phyloP scores from a whole-genome alignment of 2,888 invertebrate species.

The Ophion ellenae region DNA sequence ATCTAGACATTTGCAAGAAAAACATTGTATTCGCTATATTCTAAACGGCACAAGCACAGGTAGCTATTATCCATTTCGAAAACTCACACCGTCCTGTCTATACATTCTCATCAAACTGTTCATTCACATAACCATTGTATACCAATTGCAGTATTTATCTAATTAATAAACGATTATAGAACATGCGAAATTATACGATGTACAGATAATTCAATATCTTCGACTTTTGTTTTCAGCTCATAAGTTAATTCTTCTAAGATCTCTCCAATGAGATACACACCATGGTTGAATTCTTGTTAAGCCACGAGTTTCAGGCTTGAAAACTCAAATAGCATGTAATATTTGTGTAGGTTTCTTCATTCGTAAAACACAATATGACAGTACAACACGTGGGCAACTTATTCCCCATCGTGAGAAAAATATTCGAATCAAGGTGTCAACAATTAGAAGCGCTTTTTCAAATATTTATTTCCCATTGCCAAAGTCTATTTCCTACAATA shows the following conservation, averaged over 20 bases:
- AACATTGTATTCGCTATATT: constrained; percentile 33
- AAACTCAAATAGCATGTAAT: neutral
- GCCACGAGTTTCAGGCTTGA: constrained; percentile 1
- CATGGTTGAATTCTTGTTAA: constrained; percentile 1
- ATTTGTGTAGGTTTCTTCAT: no score
- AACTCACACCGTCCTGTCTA: neutral
- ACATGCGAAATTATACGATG: constrained; percentile 33
- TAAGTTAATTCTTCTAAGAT: neutral
- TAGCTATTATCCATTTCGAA: constrained; percentile 40
- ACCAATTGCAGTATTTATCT: constrained; percentile 31
- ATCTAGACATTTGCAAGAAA: constrained; percentile 35
- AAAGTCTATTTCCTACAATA: no score
- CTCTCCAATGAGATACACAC: neutral
- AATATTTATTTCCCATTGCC: no score
- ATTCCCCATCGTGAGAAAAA: no score
- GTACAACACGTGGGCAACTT: no score
- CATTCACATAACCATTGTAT: constrained; percentile 22
- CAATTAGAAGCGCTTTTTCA: neutral
- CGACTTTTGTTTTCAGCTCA: neutral
- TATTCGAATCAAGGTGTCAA: no score
- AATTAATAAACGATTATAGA: constrained; percentile 40
- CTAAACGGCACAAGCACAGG: constrained; percentile 48
- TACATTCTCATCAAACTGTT: constrained; percentile 7
- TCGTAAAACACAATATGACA: neutral
- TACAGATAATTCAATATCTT: constrained; percentile 29